Conservation (phyloP, 2,113 vertebrate genomes). For the Sakesphorus luctuosus region DNA sequence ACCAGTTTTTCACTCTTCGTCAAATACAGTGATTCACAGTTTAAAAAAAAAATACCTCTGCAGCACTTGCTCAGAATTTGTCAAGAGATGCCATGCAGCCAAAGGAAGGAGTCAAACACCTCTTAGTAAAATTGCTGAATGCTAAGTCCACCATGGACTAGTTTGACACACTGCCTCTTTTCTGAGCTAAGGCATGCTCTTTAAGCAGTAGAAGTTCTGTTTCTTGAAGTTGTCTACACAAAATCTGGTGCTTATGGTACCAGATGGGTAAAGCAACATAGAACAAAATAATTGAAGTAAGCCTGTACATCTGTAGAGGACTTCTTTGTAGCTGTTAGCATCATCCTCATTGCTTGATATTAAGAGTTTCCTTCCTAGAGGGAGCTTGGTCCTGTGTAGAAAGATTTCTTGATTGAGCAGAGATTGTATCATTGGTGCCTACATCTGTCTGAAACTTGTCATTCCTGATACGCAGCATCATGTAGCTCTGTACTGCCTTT, state of each 20-base stretch:
- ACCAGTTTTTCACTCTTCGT: not conserved
- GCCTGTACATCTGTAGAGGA: not conserved
- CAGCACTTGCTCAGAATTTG: not conserved
- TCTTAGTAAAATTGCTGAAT: not conserved
- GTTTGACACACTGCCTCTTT: accelerated
- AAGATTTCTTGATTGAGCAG: not conserved
- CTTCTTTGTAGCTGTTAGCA: not conserved
- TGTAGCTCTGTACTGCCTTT: not conserved
- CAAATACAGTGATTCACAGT: not conserved
- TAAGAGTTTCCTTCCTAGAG: not conserved
- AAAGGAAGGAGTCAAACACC: not conserved
- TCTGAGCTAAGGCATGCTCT: accelerated
- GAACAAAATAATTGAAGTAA: not conserved
- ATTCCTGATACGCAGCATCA: not conserved
- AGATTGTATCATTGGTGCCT: not conserved
- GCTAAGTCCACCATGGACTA: not conserved
- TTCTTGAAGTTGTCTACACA: not conserved
- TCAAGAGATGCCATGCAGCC: not conserved
- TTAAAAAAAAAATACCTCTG: not conserved
- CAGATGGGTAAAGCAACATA: not conserved
- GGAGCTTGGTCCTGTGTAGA: not conserved
- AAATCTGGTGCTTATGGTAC: not conserved
- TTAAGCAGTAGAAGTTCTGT: not conserved
- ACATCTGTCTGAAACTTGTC: not conserved
- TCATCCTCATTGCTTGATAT: not conserved